Evolutionary conservation across 92 coral and sea anemone genomes (phyloP).

Genomic region (Zoanthus sansibaricus): DNA sequence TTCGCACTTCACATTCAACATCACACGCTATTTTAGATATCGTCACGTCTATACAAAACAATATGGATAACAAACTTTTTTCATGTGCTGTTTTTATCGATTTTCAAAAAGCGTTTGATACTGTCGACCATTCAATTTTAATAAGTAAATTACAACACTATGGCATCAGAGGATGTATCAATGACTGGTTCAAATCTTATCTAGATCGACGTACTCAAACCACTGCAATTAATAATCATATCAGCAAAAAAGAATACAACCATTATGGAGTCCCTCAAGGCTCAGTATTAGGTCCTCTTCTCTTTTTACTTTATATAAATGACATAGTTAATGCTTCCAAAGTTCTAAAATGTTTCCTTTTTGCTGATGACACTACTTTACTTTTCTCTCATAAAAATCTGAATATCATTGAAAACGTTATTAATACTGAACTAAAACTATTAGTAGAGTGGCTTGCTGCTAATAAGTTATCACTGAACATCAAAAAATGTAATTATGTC

Average conservation of each 20-base stretch:
- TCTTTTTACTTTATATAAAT: slow-evolving; percentile 30
- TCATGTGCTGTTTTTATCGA: slow-evolving; percentile 38
- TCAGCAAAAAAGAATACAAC: slow-evolving; percentile 33
- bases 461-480: no score
- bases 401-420: no score
- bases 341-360: slow-evolving; percentile 33
- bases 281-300: neutral
- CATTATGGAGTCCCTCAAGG: slow-evolving; percentile 36
- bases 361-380: slow-evolving; percentile 37
- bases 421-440: no score
- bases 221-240: slow-evolving; percentile 32
- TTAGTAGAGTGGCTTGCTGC: no score
- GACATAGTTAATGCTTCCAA: slow-evolving; percentile 32
- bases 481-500: no score
- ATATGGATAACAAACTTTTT: slow-evolving; percentile 27
- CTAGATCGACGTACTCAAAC: slow-evolving; percentile 36
- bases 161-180: slow-evolving; percentile 20
- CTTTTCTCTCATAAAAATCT: slow-evolving; percentile 33
- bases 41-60: slow-evolving; percentile 15
- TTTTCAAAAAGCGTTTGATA: slow-evolving; percentile 7
- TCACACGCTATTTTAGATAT: slow-evolving; percentile 24
- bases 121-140: slow-evolving; percentile 23
- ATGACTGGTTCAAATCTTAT: slow-evolving; percentile 27
- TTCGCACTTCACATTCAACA: slow-evolving; percentile 37
- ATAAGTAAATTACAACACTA: slow-evolving; percentile 13